Conservation (phyloP, 2,797 vertebrate species). For the Meda fulgida region DNA sequence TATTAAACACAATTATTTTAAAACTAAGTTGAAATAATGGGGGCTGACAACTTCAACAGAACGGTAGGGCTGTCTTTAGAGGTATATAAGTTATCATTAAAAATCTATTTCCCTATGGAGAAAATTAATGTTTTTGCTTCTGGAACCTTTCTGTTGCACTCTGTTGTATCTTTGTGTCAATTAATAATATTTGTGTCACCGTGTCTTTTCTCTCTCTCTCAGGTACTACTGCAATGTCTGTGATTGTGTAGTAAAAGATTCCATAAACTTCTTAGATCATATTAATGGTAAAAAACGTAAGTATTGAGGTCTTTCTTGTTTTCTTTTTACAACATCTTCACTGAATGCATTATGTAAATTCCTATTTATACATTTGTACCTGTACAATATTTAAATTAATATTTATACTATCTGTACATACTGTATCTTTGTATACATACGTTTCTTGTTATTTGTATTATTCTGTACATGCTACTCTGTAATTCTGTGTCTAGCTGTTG, state of each 20-base stretch:
- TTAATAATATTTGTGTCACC: background rate
- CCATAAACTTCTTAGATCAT: slow-evolving; percentile 98
- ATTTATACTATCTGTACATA: background rate
- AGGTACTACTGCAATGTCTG: slow-evolving; percentile 98
- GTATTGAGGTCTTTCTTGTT: slow-evolving; percentile 59
- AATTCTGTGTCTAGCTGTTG: background rate
- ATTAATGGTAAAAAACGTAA: slow-evolving; percentile 99
- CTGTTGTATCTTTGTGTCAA: background rate
- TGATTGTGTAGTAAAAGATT: slow-evolving; percentile 98
- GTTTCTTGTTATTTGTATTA: background rate
- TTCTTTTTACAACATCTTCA: background rate
- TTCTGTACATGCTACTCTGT: background rate
- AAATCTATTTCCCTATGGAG: background rate
- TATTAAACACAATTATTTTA: background rate
- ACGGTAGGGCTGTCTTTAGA: background rate
- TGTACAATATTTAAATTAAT: background rate
- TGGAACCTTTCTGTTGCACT: background rate
- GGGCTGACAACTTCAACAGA: background rate
- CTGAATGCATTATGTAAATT: background rate
- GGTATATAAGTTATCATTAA: background rate
- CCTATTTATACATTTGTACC: background rate
- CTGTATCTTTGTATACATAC: background rate
- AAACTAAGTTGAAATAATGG: background rate
- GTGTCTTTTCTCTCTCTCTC: slow-evolving; percentile 10
- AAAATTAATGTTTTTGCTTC: background rate